A percentile compares a stretch with the other conserved stretches of the same genome.
These are phyloP conservation scores for Neodontobutis hainanensis DNA, from an alignment of 2,113 vertebrate species.

Conservation along the genomic window DNA sequence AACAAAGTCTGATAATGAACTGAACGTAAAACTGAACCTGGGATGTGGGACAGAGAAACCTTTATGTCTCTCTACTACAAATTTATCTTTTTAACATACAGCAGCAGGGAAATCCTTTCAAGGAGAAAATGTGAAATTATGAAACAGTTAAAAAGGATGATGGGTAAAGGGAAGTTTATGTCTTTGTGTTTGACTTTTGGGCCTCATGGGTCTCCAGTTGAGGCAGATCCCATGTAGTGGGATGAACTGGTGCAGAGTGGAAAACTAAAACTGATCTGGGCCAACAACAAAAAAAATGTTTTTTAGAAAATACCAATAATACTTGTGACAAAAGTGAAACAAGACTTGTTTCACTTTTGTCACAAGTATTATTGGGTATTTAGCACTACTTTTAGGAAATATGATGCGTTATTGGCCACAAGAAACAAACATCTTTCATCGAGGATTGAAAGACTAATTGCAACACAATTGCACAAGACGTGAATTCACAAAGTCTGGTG, in stretches of 20 bases:
- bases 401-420: conserved; percentile 29
- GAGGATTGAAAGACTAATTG: conserved; percentile 55
- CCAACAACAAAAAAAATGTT: too few species aligned
- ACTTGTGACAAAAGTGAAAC: too few species aligned
- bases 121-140: neutral
- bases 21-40: too few species aligned
- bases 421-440: conserved; percentile 25
- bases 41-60: too few species aligned
- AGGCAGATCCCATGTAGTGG: neutral
- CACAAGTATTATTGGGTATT: too few species aligned
- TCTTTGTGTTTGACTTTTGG: too few species aligned
- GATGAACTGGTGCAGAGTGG: conserved; percentile 2
- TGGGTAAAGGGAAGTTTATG: neutral
- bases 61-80: too few species aligned
- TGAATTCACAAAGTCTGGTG: conserved; percentile 16
- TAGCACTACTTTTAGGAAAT: neutral
- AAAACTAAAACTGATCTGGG: neutral
- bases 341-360: too few species aligned
- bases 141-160: neutral
- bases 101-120: too few species aligned
- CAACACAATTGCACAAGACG: conserved; percentile 41
- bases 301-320: too few species aligned
- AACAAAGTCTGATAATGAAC: too few species aligned
- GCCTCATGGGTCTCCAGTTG: neutral
- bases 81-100: too few species aligned